Percentiles rank a stretch among this genome's conserved stretches.
Conservation (phyloP, 23 tunicate genomes). For the Botrylloides violaceus region DNA sequence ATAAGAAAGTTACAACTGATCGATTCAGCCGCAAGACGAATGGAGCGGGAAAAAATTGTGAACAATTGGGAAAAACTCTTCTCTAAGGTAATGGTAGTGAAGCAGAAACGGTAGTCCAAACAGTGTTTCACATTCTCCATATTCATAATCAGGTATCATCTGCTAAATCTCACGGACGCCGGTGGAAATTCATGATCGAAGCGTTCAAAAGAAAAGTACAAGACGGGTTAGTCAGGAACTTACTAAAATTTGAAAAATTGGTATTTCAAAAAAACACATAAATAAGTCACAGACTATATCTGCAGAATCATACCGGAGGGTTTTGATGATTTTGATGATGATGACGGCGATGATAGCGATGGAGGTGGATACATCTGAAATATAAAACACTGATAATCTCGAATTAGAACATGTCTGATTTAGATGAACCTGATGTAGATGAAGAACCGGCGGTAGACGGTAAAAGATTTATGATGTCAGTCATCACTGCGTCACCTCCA, state of each 20-base stretch:
- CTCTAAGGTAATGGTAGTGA: conserved; percentile 53
- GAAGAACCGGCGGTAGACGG: conserved; percentile 75
- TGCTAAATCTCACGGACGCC: conserved; percentile 70
- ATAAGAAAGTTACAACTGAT: conserved; percentile 52
- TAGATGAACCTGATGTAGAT: conserved; percentile 28
- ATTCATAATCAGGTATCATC: conserved; percentile 39
- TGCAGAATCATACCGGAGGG: background rate
- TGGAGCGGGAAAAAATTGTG: conserved; percentile 59
- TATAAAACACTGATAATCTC: background rate
- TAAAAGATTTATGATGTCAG: conserved; percentile 75
- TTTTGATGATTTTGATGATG: conserved; percentile 37
- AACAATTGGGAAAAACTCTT: conserved; percentile 95
- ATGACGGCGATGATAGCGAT: conserved; percentile 9
- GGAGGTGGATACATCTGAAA: no score
- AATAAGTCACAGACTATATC: no score
- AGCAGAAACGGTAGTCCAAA: background rate
- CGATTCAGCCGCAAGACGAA: conserved; percentile 44
- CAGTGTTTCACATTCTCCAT: background rate
- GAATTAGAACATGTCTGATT: background rate
- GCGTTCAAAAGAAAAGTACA: conserved; percentile 65
- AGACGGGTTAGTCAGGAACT: conserved; percentile 89
- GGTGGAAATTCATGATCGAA: conserved; percentile 89
- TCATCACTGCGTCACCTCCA: conserved; percentile 88
- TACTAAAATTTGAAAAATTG: no score
- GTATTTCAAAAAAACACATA: no score